Conservation (phyloP, 2,888 invertebrate genomes). For the Aporophyla lueneburgensis region DNA sequence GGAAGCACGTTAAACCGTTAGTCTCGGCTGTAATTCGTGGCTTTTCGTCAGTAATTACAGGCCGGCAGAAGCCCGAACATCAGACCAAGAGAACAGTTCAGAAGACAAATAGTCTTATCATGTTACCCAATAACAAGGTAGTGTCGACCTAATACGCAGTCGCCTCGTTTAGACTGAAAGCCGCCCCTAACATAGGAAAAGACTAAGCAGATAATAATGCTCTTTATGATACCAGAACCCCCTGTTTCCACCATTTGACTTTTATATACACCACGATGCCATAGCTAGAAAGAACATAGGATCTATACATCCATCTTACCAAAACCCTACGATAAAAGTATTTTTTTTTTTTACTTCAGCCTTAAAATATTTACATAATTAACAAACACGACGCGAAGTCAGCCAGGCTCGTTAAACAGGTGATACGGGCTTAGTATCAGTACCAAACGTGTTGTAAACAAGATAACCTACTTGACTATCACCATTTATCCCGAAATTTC, state of each 20-base stretch:
- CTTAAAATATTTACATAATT: slow-evolving; percentile 14
- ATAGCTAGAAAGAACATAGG: neutral
- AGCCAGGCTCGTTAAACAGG: slow-evolving; percentile 29
- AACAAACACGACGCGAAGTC: slow-evolving; percentile 22
- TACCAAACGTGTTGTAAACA: slow-evolving; percentile 57
- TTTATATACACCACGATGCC: neutral
- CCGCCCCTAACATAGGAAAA: no score
- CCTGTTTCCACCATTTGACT: neutral
- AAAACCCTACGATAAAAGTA: neutral
- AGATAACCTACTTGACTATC: slow-evolving; percentile 87
- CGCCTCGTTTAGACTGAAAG: no score
- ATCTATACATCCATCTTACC: neutral
- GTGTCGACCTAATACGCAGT: no score
- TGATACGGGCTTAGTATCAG: slow-evolving; percentile 54
- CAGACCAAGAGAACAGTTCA: no score
- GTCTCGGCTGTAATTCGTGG: no score
- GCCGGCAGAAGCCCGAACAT: no score
- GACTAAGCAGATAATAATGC: no score
- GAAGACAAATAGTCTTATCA: no score
- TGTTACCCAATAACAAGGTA: no score
- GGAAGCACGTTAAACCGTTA: no score
- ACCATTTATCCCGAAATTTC: slow-evolving; percentile 77
- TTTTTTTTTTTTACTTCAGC: neutral
- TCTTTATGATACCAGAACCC: no score
- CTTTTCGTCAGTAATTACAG: no score